Evolutionary conservation across 2,113 vertebrate genomes (phyloP), one percentile per base, ranked within the genome.

Genomic region (Lepus europaeus): DNA sequence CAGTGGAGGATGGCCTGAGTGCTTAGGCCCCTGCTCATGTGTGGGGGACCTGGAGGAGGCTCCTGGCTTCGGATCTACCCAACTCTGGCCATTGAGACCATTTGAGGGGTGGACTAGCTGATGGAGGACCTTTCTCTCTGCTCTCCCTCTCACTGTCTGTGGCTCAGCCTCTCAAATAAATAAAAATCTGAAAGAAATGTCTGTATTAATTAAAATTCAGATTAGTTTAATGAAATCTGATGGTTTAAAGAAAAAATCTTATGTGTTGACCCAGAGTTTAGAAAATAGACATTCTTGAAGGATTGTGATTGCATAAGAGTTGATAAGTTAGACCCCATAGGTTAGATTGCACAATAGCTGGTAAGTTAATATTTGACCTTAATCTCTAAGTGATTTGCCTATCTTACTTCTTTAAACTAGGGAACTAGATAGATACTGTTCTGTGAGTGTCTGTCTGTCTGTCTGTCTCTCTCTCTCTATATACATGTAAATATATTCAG

Each of bases 171-270:
- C 45, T 45, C 45, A 45, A 45, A 45, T 45, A 45, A 45, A 45
- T 45, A 45, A 45, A 45, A 45, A 45, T 45, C 45, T 45, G 45
- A 8, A 45, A 7, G 45, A 45, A 45, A 45, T 45, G 45, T 45
- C 45, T 45, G 45, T 45, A 45, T 82, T 81, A 89, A 93, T 63
- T 86, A 88, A 91, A 93, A 79, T 70, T 79, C 36, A 69, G 27
- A 29, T 66, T 36, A 56, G 93, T 94, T 90, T 27, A 87, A 64
- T 78, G 80, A 90, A 74, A 92, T 81, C 51, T 96, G 31, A 16
- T 95, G 20, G 59, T 36, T 88, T 33, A 49, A 82, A 33, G 78
- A 51, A 64, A 87, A 88, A n/a, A 16, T 2, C 13, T 61, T 83
- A 53, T 91, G 0, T 29, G 36, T 84, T 96, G 53, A 90, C 19